These are phyloP conservation scores for Idaea biselata DNA, from an alignment of 2,888 invertebrate species.

Conservation along the genomic window DNA sequence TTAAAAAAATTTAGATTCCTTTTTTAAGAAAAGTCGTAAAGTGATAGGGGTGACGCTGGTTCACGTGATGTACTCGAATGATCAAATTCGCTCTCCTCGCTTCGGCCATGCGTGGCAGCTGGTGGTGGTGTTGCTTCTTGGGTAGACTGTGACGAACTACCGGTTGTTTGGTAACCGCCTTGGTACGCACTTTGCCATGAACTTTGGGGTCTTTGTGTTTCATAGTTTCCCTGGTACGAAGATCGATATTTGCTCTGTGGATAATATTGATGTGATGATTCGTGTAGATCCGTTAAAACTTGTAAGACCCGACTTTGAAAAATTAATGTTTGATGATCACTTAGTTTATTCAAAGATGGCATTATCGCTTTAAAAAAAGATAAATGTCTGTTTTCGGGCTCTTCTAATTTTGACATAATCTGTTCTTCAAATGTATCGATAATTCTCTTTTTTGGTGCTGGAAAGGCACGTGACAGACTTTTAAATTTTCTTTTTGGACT, in stretches of 20 bases:
- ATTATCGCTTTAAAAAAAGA: slow-evolving; percentile 12
- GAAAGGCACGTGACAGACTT: slow-evolving; percentile 9
- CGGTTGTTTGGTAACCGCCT: slow-evolving; percentile 14
- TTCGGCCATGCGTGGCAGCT: slow-evolving; percentile 12
- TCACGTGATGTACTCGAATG: background rate
- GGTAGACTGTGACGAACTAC: slow-evolving; percentile 14
- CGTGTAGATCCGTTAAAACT: slow-evolving; percentile 8
- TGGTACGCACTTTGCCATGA: slow-evolving; percentile 7
- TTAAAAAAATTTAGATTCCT: too few species aligned
- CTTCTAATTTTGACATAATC: slow-evolving; percentile 15
- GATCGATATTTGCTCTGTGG: slow-evolving; percentile 8
- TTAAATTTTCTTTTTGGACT: slow-evolving; percentile 9
- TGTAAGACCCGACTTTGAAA: slow-evolving; percentile 9
- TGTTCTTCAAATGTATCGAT: slow-evolving; percentile 13
- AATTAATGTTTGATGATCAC: slow-evolving; percentile 10
- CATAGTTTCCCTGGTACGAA: slow-evolving; percentile 13
- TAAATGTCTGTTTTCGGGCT: slow-evolving; percentile 12
- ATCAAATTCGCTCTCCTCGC: slow-evolving; percentile 11
- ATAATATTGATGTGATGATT: slow-evolving; percentile 10
- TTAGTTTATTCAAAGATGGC: slow-evolving; percentile 7
- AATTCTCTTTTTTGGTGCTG: slow-evolving; percentile 14
- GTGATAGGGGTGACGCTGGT: too few species aligned
- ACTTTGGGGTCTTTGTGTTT: slow-evolving; percentile 12
- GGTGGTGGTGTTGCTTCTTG: slow-evolving; percentile 14
- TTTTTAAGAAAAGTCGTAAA: too few species aligned